Base-by-base conservation (phyloP, 2,113 vertebrate genomes). In the Hiodon alosoides region DNA sequence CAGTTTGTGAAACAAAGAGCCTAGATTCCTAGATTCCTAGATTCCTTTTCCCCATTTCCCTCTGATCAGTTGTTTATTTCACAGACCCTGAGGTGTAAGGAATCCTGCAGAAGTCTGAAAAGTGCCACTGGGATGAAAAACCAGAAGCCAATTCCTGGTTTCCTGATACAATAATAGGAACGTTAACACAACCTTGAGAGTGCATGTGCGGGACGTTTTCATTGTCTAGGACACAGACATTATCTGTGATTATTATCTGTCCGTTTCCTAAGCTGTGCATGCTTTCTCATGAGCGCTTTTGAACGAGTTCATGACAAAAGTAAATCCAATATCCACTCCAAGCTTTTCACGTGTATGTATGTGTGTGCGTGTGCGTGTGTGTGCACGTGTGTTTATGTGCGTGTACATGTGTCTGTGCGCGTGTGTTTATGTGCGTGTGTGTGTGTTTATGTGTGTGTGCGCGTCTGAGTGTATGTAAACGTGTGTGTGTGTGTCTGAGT, bases 1-100 rank as follows among this genome's bases (percentile, higher is more conserved):
- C 31, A 31, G 31, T 31, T 31, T 31, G 31, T 31, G 31, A 31
- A 31, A 31, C 31, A 31, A 31, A 31, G 7, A 13, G 52, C 55
- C 55, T 70, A 57, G 68, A 31, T 70, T 31, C 17, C n/a, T 0
- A 51, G 13, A 31, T 16, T 17, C 16, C 46, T 31, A 61, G 5
- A 52, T 65, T 11, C n/a, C 5, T 5, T 57, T 31, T 31, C 51
- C 17, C 6, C 4, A 14, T 52, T 31, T 65, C 60, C 7, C 5
- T 66, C 72, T 54, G 50, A 65, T 67, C 17, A 31, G 52, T 13
- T 66, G 52, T 57, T 74, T 66, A 74, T 53, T 14, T 66, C 14
- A 55, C 31, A 52, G 2, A 31, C 31, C 31, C 31, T 31, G 31
- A 31, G 31, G 31, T 31, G 31, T 31, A 17, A 13, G 68, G 52